Conservation (phyloP, 2,888 invertebrate genomes). For the Rhingia rostrata region DNA sequence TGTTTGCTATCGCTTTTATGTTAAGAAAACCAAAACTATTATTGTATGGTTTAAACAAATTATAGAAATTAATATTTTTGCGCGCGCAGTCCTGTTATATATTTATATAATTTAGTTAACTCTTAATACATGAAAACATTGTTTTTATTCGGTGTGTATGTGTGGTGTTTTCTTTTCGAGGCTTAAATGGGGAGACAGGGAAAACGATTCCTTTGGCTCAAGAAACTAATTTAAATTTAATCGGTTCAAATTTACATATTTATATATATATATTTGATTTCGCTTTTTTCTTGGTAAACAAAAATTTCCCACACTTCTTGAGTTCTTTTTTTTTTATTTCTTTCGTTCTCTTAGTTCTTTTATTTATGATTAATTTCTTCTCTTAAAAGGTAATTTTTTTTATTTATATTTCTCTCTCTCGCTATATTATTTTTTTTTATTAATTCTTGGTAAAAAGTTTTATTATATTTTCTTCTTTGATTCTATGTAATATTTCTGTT, state of each 20-base stretch:
- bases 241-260: slow-evolving; percentile 65
- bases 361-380: slow-evolving; percentile 50
- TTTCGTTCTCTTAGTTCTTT: slow-evolving; percentile 32
- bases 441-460: slow-evolving; percentile 73
- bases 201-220: slow-evolving; percentile 35
- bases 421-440: slow-evolving; percentile 50
- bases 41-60: slow-evolving; percentile 7
- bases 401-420: slow-evolving; percentile 66
- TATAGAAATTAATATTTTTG: slow-evolving; percentile 17
- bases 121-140: slow-evolving; percentile 51
- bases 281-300: slow-evolving; percentile 28
- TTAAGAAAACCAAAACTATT: slow-evolving; percentile 17
- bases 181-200: slow-evolving; percentile 18
- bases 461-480: slow-evolving; percentile 33
- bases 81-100: slow-evolving; percentile 60
- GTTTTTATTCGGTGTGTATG: slow-evolving; percentile 42
- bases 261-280: slow-evolving; percentile 70
- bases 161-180: slow-evolving; percentile 22
- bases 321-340: slow-evolving; percentile 22
- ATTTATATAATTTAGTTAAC: slow-evolving; percentile 20
- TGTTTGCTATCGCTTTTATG: background rate
- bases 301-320: slow-evolving; percentile 31
- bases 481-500: slow-evolving; percentile 38
- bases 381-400: slow-evolving; percentile 64
- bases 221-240: slow-evolving; percentile 49